Evolutionary conservation across 1,140 invertebrate species (phyloP).

Genomic region (Anthonomus grandis): DNA sequence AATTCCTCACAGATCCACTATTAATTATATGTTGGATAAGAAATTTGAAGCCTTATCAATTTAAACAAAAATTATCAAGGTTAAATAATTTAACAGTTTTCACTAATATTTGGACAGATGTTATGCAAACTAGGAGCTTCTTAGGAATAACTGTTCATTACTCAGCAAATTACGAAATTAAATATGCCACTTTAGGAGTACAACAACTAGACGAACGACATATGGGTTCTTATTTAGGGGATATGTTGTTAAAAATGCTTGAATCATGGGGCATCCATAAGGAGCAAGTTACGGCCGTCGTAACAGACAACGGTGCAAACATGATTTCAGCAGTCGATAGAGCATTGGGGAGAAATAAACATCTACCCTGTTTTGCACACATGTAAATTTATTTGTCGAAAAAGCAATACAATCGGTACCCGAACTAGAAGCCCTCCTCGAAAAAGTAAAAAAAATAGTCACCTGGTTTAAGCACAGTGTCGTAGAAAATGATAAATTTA

Average conservation of each 20-base stretch:
- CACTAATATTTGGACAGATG: neutral
- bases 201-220: neutral
- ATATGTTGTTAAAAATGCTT: neutral
- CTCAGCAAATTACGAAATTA: neutral
- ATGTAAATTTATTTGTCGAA: no score
- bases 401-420: no score
- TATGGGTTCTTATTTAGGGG: neutral
- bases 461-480: no score
- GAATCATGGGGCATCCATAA: neutral
- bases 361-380: neutral
- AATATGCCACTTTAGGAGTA: neutral
- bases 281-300: neutral
- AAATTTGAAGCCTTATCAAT: neutral
- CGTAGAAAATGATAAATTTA: no score
- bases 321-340: neutral
- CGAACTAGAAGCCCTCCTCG: no score
- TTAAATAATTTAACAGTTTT: neutral
- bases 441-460: no score
- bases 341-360: neutral
- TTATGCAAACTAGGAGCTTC: neutral
- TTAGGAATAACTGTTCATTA: neutral
- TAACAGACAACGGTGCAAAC: neutral
- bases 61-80: neutral
- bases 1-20: neutral
- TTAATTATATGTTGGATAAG: neutral